These are phyloP conservation scores for Sebastes taczanowskii DNA, from an alignment of 2,797 vertebrate species.

Conservation along the genomic window DNA sequence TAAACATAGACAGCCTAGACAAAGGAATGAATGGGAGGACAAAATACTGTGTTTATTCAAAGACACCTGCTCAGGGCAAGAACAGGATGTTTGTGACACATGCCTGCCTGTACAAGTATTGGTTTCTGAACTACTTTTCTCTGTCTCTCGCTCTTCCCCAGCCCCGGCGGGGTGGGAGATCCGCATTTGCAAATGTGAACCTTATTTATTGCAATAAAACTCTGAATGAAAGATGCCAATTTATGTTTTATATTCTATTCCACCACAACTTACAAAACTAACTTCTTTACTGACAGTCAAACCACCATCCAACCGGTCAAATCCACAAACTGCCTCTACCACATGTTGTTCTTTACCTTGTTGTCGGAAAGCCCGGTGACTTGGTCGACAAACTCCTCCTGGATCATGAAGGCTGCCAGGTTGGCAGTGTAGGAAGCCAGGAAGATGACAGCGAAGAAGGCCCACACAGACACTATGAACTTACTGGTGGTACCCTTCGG, in stretches of 20 bases:
- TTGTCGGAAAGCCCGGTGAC: constrained; percentile 98
- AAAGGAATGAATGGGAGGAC: neutral
- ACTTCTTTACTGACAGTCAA: neutral
- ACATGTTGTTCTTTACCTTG: constrained; percentile 83
- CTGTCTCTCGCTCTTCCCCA: neutral
- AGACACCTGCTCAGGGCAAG: neutral
- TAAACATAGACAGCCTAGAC: neutral
- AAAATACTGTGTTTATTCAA: neutral
- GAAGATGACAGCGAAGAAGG: constrained; percentile 99
- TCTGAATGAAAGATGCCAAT: no score
- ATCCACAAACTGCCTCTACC: neutral
- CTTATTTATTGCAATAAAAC: neutral
- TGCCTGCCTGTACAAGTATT: neutral
- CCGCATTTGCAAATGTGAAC: neutral
- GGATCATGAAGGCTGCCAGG: constrained; percentile 98
- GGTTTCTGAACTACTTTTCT: neutral
- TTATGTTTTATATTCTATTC: neutral
- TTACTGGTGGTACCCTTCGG: constrained; percentile 97
- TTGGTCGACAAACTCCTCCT: constrained; percentile 98
- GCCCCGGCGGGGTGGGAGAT: neutral
- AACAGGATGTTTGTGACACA: neutral
- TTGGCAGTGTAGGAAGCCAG: constrained; percentile 99
- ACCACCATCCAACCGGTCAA: neutral
- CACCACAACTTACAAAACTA: neutral
- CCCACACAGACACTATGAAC: constrained; percentile 99